These are phyloP conservation scores for Neria commutata DNA, from an alignment of 2,888 invertebrate genomes.

Conservation along the genomic window DNA sequence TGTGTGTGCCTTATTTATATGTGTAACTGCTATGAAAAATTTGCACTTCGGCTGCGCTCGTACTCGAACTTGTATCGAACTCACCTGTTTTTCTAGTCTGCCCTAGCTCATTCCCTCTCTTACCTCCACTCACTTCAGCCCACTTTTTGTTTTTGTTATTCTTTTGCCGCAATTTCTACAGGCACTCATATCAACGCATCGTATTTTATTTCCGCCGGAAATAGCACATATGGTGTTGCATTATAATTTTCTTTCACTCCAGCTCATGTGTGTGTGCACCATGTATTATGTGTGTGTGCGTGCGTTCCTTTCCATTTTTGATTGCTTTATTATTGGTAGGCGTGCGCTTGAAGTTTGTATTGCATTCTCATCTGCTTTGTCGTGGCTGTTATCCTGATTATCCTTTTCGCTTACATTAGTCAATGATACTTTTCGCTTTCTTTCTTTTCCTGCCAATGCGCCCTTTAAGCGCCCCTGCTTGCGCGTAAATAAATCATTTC, in stretches of 20 bases:
- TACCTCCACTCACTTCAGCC: neutral
- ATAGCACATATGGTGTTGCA: constrained; percentile 30
- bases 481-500: constrained; percentile 48
- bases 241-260: constrained; percentile 28
- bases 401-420: constrained; percentile 20
- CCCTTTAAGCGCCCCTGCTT: neutral
- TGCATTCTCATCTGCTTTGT: neutral
- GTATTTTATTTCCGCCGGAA: constrained; percentile 17
- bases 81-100: constrained; percentile 11
- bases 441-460: constrained; percentile 5
- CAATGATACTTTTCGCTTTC: constrained; percentile 10
- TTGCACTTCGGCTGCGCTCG: constrained; percentile 1
- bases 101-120: neutral
- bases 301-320: constrained; percentile 36
- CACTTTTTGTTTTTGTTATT: neutral
- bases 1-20: neutral
- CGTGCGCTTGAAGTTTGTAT: constrained; percentile 4
- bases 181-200: neutral
- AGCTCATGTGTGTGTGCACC: no score
- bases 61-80: constrained; percentile 19
- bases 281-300: no score
- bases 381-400: constrained; percentile 42
- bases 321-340: constrained; percentile 53
- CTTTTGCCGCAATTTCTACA: constrained; percentile 1
- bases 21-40: neutral